Conservation (phyloP, 2,113 vertebrate genomes). For the Neodon shergylaensis region DNA sequence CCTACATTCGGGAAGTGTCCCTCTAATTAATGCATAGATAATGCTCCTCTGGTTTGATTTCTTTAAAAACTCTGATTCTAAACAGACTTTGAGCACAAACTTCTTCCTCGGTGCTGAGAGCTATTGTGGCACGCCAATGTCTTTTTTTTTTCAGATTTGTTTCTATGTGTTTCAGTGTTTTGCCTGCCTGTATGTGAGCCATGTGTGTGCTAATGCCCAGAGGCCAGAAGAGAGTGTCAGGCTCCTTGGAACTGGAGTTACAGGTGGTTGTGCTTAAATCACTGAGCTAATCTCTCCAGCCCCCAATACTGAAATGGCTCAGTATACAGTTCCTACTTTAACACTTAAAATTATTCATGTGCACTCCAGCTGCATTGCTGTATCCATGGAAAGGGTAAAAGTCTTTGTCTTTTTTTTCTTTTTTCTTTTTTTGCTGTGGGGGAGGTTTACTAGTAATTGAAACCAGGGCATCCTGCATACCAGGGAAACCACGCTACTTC, state of each 20-base stretch:
- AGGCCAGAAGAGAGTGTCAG: neutral
- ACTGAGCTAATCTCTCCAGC: neutral
- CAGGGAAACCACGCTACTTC: neutral
- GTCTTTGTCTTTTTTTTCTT: neutral
- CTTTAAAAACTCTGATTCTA: slow-evolving; percentile 34
- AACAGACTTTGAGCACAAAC: slow-evolving; percentile 40
- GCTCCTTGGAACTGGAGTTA: neutral
- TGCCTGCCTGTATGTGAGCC: neutral
- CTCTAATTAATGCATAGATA: slow-evolving; percentile 28
- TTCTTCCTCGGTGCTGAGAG: slow-evolving; percentile 23
- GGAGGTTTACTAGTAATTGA: neutral
- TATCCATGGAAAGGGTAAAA: slow-evolving; percentile 19
- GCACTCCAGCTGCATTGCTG: neutral
- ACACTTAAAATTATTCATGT: slow-evolving; percentile 50
- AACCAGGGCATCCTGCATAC: neutral
- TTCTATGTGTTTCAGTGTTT: neutral
- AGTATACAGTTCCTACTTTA: slow-evolving; percentile 21
- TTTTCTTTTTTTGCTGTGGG: too few species aligned
- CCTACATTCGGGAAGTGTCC: neutral
- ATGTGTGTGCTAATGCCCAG: neutral
- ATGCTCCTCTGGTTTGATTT: neutral
- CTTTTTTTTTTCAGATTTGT: neutral
- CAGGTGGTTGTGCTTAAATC: neutral
- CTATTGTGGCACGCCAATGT: neutral
- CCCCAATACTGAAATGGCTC: neutral